Evolutionary conservation across 2,888 invertebrate genomes (phyloP).

Genomic region (Tryphoninae sp.): DNA sequence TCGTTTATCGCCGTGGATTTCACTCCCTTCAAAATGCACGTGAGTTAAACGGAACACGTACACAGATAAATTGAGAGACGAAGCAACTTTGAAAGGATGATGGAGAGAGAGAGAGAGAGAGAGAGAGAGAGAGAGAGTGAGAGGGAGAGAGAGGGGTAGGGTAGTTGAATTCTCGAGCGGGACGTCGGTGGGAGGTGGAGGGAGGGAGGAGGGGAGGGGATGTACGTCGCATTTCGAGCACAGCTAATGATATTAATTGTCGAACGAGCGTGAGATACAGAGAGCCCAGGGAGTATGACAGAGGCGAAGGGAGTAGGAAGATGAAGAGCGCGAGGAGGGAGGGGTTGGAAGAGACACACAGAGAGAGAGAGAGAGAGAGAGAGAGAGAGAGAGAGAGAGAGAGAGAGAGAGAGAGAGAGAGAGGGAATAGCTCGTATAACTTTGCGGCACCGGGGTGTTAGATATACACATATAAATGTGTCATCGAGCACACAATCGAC

Average conservation of each 20-base stretch:
- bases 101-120: slow-evolving; percentile 12
- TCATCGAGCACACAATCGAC: slow-evolving; percentile 59
- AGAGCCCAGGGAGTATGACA: slow-evolving; percentile 15
- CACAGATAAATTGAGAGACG: slow-evolving; percentile 38
- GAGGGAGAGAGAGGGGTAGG: slow-evolving; percentile 14
- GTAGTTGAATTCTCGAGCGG: slow-evolving; percentile 70
- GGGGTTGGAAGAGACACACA: slow-evolving; percentile 52
- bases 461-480: slow-evolving; percentile 38
- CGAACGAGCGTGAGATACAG: slow-evolving; percentile 50
- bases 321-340: slow-evolving; percentile 21
- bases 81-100: slow-evolving; percentile 6
- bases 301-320: slow-evolving; percentile 41
- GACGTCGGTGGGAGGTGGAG: slow-evolving; percentile 64
- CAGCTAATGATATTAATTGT: slow-evolving; percentile 57
- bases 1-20: slow-evolving; percentile 45
- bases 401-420: slow-evolving; percentile 7
- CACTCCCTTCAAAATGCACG: slow-evolving; percentile 37
- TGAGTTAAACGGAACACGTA: slow-evolving; percentile 43
- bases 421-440: slow-evolving; percentile 49
- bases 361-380: slow-evolving; percentile 47
- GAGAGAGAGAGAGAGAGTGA: slow-evolving; percentile 8
- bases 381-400: slow-evolving; percentile 50
- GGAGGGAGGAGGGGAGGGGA: neutral
- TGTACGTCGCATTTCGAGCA: slow-evolving; percentile 47
- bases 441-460: slow-evolving; percentile 37